phyloP scores from a whole-genome alignment of 53 echinoderm and acorn worm genomes.

The Holothuria leucospilota region DNA sequence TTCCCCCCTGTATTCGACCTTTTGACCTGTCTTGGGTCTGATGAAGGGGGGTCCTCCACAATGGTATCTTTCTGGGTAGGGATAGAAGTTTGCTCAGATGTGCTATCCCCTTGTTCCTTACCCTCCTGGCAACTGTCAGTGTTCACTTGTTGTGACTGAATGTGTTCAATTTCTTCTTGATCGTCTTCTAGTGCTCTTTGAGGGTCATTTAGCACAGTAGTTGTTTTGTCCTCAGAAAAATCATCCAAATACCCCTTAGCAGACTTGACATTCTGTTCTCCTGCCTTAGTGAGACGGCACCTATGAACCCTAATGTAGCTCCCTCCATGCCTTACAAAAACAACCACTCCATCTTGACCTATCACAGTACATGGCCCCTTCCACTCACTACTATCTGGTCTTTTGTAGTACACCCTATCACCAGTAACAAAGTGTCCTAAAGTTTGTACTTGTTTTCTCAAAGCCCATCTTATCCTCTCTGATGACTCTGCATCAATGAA shows the following conservation, averaged over 20 bases:
- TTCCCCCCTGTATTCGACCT: no score
- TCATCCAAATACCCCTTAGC: neutral
- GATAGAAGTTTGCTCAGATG: no score
- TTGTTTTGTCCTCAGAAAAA: neutral
- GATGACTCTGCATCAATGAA: constrained; percentile 19
- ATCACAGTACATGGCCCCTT: neutral
- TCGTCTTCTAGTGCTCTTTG: neutral
- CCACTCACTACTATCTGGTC: constrained; percentile 23
- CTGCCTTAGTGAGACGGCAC: constrained; percentile 3
- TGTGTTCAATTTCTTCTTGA: neutral
- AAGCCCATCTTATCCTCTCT: constrained; percentile 14
- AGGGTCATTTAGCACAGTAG: neutral
- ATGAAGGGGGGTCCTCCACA: no score
- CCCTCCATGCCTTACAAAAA: neutral
- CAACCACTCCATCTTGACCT: constrained; percentile 22
- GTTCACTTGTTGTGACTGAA: no score
- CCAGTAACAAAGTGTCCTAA: constrained; percentile 18
- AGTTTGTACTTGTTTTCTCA: neutral
- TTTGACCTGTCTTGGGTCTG: no score
- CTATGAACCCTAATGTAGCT: constrained; percentile 2
- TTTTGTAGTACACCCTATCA: constrained; percentile 22
- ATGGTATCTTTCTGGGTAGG: no score
- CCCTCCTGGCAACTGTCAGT: no score
- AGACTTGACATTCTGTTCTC: neutral
- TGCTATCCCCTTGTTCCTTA: no score